Evolutionary conservation across 2,797 vertebrate genomes (phyloP).

Genomic region (Coilia nasus): DNA sequence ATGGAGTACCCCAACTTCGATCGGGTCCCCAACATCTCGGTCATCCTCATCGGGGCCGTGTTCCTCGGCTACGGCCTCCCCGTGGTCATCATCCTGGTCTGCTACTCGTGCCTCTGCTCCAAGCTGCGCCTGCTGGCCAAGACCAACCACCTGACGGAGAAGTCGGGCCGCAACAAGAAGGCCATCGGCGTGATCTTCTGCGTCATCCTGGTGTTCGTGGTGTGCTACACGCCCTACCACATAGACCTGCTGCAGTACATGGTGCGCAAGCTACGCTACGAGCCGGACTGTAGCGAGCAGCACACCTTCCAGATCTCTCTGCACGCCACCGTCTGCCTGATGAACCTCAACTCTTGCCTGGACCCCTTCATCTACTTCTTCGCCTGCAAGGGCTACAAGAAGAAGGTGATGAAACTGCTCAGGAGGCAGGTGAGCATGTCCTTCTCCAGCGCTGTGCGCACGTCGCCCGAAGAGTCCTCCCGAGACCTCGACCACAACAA

Average conservation of each 20-base stretch:
- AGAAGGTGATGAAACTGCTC: constrained; percentile 87
- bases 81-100: constrained; percentile 83
- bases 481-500: constrained; percentile 76
- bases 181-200: constrained; percentile 91
- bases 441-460: constrained; percentile 86
- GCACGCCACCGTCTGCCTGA: constrained; percentile 90
- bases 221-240: constrained; percentile 95
- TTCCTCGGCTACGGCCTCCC: constrained; percentile 86
- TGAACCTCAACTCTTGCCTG: constrained; percentile 95
- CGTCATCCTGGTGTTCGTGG: constrained; percentile 89
- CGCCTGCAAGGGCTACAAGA: constrained; percentile 97
- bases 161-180: constrained; percentile 90
- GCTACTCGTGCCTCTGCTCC: constrained; percentile 87
- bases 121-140: constrained; percentile 87
- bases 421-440: constrained; percentile 85
- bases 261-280: constrained; percentile 82
- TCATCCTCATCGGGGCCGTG: constrained; percentile 86
- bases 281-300: constrained; percentile 73
- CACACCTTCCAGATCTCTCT: constrained; percentile 90
- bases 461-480: constrained; percentile 86
- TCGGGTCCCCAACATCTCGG: constrained; percentile 75
- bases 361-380: constrained; percentile 99
- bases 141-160: constrained; percentile 87
- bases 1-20: constrained; percentile 98
- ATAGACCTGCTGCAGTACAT: constrained; percentile 92